Conservation (phyloP, 2,113 vertebrate genomes). For the Kryptolebias marmoratus region DNA sequence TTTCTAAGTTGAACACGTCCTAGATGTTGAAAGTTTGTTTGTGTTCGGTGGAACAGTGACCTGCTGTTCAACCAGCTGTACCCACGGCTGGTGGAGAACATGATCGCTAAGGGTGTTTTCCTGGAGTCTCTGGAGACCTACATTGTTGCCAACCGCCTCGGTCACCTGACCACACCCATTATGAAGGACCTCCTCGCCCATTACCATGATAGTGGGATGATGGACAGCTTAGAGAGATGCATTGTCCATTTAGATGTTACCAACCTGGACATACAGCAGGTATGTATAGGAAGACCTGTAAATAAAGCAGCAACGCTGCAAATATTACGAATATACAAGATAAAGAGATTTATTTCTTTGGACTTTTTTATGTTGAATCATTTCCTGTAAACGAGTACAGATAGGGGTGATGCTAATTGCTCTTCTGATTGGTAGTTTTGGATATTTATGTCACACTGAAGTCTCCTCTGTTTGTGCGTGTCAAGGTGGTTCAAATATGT, state of each 20-base stretch:
- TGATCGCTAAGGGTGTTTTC: conserved; percentile 92
- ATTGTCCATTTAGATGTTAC: conserved; percentile 98
- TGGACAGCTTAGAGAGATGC: conserved; percentile 95
- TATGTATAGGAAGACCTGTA: not conserved
- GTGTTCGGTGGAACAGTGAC: conserved; percentile 79
- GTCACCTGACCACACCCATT: conserved; percentile 90
- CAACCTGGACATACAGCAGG: conserved; percentile 95
- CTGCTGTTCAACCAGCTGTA: conserved; percentile 94
- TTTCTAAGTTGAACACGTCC: not conserved
- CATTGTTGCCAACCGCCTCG: conserved; percentile 90
- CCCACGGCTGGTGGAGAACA: conserved; percentile 89
- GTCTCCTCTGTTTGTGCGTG: conserved; percentile 34
- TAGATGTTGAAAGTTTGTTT: not conserved
- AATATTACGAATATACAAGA: not conserved
- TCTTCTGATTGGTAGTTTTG: too few species aligned
- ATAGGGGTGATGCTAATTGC: too few species aligned
- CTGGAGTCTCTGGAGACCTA: conserved; percentile 93
- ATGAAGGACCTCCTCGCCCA: conserved; percentile 95
- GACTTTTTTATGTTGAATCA: too few species aligned
- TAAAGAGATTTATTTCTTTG: not conserved
- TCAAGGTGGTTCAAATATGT: conserved; percentile 92
- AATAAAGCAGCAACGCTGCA: not conserved
- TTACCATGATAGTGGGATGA: conserved; percentile 91
- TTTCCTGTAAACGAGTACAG: too few species aligned
- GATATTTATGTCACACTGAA: too few species aligned